phyloP scores from a whole-genome alignment of 2,888 invertebrate genomes.

The Lycaena phlaeas region DNA sequence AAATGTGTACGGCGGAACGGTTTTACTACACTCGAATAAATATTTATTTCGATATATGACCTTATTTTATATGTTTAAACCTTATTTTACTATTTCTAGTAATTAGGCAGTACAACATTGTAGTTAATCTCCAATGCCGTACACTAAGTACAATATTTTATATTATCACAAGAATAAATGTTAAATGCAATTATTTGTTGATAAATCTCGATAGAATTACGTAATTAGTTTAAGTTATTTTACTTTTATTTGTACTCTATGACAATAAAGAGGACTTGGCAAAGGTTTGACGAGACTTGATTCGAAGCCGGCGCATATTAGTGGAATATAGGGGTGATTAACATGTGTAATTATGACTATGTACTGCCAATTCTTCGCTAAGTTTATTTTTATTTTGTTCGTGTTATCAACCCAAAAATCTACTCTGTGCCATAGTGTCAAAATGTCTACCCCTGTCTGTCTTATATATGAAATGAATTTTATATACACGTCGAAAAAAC shows the following conservation, averaged over 20 bases:
- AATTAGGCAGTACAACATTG: background rate
- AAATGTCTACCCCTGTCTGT: background rate
- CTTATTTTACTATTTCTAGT: slow-evolving; percentile 6
- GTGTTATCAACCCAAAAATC: slow-evolving; percentile 17
- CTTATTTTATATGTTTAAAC: slow-evolving; percentile 11
- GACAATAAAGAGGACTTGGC: slow-evolving; percentile 2
- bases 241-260: background rate
- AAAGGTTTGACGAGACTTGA: background rate
- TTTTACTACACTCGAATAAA: slow-evolving; percentile 37
- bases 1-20: slow-evolving; percentile 6
- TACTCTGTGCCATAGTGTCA: slow-evolving; percentile 47
- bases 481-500: too few species aligned
- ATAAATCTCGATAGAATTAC: slow-evolving; percentile 50
- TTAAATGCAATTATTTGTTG: slow-evolving; percentile 48
- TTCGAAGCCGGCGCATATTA: background rate
- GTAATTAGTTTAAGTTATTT: slow-evolving; percentile 12
- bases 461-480: background rate
- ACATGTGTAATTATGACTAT: slow-evolving; percentile 15
- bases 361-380: slow-evolving; percentile 40
- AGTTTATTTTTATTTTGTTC: slow-evolving; percentile 12
- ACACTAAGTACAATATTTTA: slow-evolving; percentile 31
- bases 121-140: slow-evolving; percentile 20
- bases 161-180: slow-evolving; percentile 13
- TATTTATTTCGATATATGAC: slow-evolving; percentile 20
- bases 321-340: background rate